Evolutionary conservation across 2,113 vertebrate genomes (phyloP), one percentile per base, ranked within the genome.

Genomic region (Thalassoma bifasciatum): DNA sequence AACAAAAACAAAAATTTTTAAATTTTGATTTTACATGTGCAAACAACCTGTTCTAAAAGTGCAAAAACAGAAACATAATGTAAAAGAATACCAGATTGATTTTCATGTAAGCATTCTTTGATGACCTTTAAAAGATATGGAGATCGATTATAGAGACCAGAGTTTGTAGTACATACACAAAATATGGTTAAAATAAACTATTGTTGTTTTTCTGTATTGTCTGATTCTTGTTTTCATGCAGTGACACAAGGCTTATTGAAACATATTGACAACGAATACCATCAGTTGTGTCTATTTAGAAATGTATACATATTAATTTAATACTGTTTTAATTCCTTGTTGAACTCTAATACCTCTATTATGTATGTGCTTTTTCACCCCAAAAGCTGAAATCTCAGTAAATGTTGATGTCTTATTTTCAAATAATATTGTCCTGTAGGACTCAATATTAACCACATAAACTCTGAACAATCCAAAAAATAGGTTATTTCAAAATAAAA

Each of bases 131-230:
- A 96, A 95, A 92, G 81, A 92, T 87, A 89, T 89, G 83, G 86
- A 88, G 77, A 90, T 92, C 67, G 91, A 95, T 94, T 96, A 95
- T 97, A 98, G 95, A 95, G 88, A 95, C 83, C 94, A 94, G 95
- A 96, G 94, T 98, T 98, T 99, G 96, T 98, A 98, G 96, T 96
- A 95, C 93, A 96, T 96, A 95, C 94, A 94, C 95, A 96, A 96
- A 95, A 93, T 95, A 97, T 96, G 95, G 94, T 96, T 96, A 95
- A 96, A 99, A 98, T 99, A 98, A 99, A 98, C 94, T 96, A 96
- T 94, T 96, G 95, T 95, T 96, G 95, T 88, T 86, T 94, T 98
- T 97, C 94, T 96, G 93, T 96, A 95, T 90, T 79, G 87, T 88
- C 81, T 92, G 85, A 69, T 92, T 86, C 75, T 88, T 92, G 81